A percentile compares a stretch with the other conserved stretches of the same genome.
phyloP scores from a whole-genome alignment of 2,888 invertebrate species.

The Sinodicranocentrus sp. region DNA sequence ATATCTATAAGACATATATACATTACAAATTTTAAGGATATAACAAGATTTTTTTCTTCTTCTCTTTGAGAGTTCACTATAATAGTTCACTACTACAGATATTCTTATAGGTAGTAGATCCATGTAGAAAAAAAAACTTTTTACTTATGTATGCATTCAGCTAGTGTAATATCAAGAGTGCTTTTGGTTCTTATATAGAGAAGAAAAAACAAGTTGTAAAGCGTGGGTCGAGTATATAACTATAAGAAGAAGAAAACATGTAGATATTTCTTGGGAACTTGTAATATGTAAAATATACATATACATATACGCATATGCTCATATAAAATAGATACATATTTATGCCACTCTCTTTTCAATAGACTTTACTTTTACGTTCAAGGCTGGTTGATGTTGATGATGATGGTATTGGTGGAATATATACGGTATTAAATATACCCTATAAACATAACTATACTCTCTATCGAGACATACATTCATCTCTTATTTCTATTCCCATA shows the following conservation, averaged over 20 bases:
- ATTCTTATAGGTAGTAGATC: neutral
- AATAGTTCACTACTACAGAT: too few relatives aligned
- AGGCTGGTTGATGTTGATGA: slow-evolving; percentile 48
- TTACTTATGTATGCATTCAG: slow-evolving; percentile 17
- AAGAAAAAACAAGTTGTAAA: too few relatives aligned
- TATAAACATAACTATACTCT: too few relatives aligned
- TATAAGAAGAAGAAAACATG: too few relatives aligned
- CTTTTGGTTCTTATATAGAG: neutral
- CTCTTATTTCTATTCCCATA: neutral
- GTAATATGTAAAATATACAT: too few relatives aligned
- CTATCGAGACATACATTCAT: too few relatives aligned
- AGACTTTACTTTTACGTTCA: slow-evolving; percentile 51
- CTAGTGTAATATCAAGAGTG: slow-evolving; percentile 13
- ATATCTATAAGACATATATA: slow-evolving; percentile 1
- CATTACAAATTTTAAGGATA: neutral
- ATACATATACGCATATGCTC: too few relatives aligned
- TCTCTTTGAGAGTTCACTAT: neutral
- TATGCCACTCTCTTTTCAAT: slow-evolving; percentile 35
- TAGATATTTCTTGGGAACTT: too few relatives aligned
- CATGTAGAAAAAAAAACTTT: slow-evolving; percentile 3
- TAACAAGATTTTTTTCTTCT: neutral
- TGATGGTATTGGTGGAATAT: neutral
- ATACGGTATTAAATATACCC: slow-evolving; percentile 17
- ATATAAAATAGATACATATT: neutral
- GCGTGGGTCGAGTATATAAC: slow-evolving; percentile 41